These are phyloP conservation scores for Cyprinodon variegatus DNA, from an alignment of 2,113 vertebrate species.

Conservation along the genomic window DNA sequence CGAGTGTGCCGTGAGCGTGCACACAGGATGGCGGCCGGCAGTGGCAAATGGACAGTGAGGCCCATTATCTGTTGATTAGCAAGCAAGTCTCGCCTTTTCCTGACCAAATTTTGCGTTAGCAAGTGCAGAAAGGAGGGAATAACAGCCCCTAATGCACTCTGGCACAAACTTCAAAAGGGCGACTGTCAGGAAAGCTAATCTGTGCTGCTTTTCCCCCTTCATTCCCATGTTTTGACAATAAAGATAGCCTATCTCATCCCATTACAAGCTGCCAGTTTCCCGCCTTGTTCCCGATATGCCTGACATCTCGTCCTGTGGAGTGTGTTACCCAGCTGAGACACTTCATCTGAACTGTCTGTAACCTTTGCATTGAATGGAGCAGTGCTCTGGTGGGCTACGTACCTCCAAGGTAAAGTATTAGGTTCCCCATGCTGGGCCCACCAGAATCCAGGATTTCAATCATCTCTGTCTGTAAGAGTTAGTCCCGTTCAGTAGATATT, in stretches of 20 bases:
- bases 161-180: slow-evolving; percentile 81
- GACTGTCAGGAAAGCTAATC: slow-evolving; percentile 82
- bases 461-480: not conserved
- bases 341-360: slow-evolving; percentile 46
- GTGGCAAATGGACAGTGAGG: slow-evolving; percentile 63
- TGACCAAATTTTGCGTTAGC: slow-evolving; percentile 70
- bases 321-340: slow-evolving; percentile 53
- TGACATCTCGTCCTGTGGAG: slow-evolving; percentile 54
- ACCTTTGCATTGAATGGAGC: slow-evolving; percentile 34
- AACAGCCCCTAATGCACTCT: slow-evolving; percentile 82
- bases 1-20: slow-evolving; percentile 78
- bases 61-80: slow-evolving; percentile 84
- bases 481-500: not conserved
- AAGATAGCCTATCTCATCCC: slow-evolving; percentile 83
- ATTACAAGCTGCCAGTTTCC: slow-evolving; percentile 76
- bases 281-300: slow-evolving; percentile 71
- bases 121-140: slow-evolving; percentile 69
- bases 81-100: slow-evolving; percentile 84
- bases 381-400: not conserved
- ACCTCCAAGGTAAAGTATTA: slow-evolving; percentile 6
- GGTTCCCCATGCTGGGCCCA: not conserved
- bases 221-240: slow-evolving; percentile 86
- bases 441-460: not conserved
- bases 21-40: slow-evolving; percentile 64
- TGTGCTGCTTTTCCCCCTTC: slow-evolving; percentile 71